These are phyloP conservation scores for Cryptocephalus moraei DNA, from an alignment of 2,888 invertebrate species.

Conservation along the genomic window DNA sequence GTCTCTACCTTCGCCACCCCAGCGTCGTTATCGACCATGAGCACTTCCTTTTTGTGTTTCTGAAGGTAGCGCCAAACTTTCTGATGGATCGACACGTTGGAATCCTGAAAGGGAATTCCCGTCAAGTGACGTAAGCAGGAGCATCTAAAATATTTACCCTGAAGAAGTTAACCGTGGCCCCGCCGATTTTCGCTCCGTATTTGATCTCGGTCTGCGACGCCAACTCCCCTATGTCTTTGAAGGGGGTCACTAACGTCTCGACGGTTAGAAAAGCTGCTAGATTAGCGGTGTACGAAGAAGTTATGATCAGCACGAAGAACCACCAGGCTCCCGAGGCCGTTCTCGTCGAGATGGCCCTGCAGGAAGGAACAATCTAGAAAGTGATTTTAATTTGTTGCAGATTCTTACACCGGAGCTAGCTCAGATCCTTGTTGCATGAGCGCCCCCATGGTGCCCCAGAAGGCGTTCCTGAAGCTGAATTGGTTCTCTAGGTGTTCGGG, in stretches of 20 bases:
- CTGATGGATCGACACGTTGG: slow-evolving; percentile 65
- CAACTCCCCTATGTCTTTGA: slow-evolving; percentile 74
- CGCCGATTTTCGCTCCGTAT: slow-evolving; percentile 78
- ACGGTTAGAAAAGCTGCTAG: slow-evolving; percentile 83
- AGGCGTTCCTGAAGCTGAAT: slow-evolving; percentile 69
- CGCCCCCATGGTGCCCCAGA: slow-evolving; percentile 83
- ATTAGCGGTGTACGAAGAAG: slow-evolving; percentile 83
- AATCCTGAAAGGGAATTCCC: slow-evolving; percentile 48
- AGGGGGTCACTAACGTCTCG: slow-evolving; percentile 60
- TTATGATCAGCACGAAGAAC: slow-evolving; percentile 82
- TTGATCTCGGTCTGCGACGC: slow-evolving; percentile 70
- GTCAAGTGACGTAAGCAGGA: too few species aligned
- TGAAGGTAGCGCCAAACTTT: slow-evolving; percentile 76
- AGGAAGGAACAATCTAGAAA: slow-evolving; percentile 8
- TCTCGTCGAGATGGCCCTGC: slow-evolving; percentile 75
- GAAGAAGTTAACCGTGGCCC: slow-evolving; percentile 84
- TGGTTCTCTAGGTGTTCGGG: slow-evolving; percentile 77
- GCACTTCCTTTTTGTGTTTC: slow-evolving; percentile 44
- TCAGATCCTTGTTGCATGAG: slow-evolving; percentile 82
- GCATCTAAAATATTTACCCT: slow-evolving; percentile 27
- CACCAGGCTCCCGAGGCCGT: slow-evolving; percentile 83
- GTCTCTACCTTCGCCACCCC: slow-evolving; percentile 47
- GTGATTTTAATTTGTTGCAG: not conserved
- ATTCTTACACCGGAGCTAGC: slow-evolving; percentile 69
- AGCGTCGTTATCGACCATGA: slow-evolving; percentile 49